A percentile compares a stretch with the other conserved stretches of the same genome.
These are phyloP conservation scores for Calidris pugnax DNA, from an alignment of 2,113 vertebrate species.

Conservation along the genomic window DNA sequence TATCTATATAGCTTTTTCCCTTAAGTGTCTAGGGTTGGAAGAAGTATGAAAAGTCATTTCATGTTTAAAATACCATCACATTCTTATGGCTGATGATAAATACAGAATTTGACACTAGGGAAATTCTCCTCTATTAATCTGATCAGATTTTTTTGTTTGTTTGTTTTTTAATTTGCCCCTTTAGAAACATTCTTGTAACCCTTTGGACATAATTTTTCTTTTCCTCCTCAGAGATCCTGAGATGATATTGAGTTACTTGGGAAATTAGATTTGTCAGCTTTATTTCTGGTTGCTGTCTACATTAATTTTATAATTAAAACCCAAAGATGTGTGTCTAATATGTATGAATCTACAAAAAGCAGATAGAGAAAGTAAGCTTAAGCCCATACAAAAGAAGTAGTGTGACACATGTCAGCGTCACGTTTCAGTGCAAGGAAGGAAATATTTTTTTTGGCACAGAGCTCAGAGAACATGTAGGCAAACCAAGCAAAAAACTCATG, in stretches of 20 bases:
- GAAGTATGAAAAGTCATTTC: neutral
- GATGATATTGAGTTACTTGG: slow-evolving; percentile 44
- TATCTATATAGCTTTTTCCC: neutral
- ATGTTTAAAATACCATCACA: neutral
- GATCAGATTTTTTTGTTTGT: neutral
- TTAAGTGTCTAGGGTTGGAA: neutral
- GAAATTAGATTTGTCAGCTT: slow-evolving; percentile 67
- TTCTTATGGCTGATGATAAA: neutral
- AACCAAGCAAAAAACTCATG: slow-evolving; percentile 9
- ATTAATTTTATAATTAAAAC: slow-evolving; percentile 70
- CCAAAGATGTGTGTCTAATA: slow-evolving; percentile 64
- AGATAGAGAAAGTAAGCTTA: neutral
- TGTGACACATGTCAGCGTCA: neutral
- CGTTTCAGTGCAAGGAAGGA: slow-evolving; percentile 1
- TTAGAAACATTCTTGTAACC: neutral
- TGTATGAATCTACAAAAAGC: slow-evolving; percentile 32
- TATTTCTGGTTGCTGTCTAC: slow-evolving; percentile 53
- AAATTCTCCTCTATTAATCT: neutral
- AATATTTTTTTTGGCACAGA: neutral
- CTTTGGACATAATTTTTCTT: neutral
- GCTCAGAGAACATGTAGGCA: neutral
- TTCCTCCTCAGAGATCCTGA: slow-evolving; percentile 4
- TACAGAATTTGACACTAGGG: neutral
- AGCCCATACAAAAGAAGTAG: neutral
- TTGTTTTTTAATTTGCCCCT: neutral